Evolutionary conservation across 37 sponge, comb jelly and placozoan genomes (phyloP).

Genomic region (Chondrilla cf. caribensis): DNA sequence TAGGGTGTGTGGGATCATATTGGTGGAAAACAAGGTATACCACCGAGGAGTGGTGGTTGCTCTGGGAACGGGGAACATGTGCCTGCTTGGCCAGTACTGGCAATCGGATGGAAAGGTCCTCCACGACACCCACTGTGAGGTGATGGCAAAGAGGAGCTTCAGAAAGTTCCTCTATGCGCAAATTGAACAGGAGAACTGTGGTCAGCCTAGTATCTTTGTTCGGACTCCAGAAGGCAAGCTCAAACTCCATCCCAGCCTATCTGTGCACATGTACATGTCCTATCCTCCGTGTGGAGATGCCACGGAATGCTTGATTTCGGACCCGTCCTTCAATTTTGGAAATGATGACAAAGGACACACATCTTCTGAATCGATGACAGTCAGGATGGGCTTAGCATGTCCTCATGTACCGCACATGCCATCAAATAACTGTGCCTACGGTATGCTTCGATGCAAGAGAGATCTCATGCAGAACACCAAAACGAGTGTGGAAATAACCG

Average conservation of each 20-base stretch:
- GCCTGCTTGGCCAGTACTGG: conserved; percentile 34
- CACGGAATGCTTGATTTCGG: conserved; percentile 22
- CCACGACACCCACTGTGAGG: conserved; percentile 51
- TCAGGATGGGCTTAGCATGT: not conserved
- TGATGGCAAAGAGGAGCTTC: conserved; percentile 39
- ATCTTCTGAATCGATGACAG: not conserved
- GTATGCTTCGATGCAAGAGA: not conserved
- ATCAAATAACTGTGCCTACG: not conserved
- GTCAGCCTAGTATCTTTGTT: not conserved
- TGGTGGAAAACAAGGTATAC: not conserved
- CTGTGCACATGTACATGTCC: conserved; percentile 42
- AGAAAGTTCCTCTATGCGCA: conserved; percentile 36
- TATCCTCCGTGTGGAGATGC: conserved; percentile 56
- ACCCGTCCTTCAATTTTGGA: not conserved
- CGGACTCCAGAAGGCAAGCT: conserved; percentile 11
- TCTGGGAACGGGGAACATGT: conserved; percentile 41
- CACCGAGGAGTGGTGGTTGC: conserved; percentile 17
- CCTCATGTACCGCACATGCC: not conserved
- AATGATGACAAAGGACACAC: not conserved
- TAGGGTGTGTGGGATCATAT: not conserved
- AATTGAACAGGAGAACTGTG: not conserved
- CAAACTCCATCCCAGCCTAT: conserved; percentile 13
- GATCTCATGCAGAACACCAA: not conserved
- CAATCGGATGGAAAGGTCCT: conserved; percentile 39
- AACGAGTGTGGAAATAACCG: not conserved